These are phyloP conservation scores for Neogale vison DNA, from an alignment of 2,113 vertebrate species.

Conservation along the genomic window DNA sequence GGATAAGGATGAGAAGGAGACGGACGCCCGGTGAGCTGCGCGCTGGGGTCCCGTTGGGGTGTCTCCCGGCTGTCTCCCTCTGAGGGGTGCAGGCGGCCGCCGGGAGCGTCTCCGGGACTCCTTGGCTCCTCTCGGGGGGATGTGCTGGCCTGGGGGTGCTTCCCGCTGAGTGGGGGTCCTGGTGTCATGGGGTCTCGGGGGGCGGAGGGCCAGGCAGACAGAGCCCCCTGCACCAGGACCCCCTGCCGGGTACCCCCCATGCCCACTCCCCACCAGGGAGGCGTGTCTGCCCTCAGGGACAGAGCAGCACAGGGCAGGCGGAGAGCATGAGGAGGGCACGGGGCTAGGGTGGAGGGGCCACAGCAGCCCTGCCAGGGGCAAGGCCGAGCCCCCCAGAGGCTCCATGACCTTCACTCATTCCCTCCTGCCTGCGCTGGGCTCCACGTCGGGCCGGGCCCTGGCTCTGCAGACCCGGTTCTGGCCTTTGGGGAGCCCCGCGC, in stretches of 20 bases:
- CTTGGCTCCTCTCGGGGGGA: background rate
- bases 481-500: background rate
- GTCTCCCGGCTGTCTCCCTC: background rate
- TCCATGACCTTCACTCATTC: fast-evolving
- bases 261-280: background rate
- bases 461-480: background rate
- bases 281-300: background rate
- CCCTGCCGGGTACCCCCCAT: background rate
- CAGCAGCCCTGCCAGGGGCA: background rate
- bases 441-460: background rate
- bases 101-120: background rate
- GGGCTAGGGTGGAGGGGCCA: background rate
- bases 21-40: background rate
- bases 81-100: background rate
- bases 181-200: background rate
- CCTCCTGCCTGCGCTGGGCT: background rate
- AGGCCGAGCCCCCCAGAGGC: background rate
- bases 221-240: background rate
- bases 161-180: background rate
- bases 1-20: background rate
- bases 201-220: too few relatives aligned
- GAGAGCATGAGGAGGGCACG: background rate
- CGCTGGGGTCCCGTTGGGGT: background rate
- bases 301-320: background rate
- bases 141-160: background rate